Base-by-base conservation (phyloP, 2,797 vertebrate species). In the Enteromius unitaeniatus region DNA sequence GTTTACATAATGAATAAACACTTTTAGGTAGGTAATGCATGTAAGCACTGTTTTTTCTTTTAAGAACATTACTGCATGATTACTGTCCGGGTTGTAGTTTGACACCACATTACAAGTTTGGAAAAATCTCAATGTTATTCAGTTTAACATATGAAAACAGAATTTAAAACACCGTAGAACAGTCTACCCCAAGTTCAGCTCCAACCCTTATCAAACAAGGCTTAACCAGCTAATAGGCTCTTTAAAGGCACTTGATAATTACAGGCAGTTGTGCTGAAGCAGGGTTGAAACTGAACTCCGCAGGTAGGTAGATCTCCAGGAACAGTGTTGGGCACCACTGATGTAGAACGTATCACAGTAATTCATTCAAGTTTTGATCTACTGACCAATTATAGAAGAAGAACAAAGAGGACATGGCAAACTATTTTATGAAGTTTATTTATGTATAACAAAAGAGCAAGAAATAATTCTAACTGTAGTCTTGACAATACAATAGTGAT, bases 361-460 rank as follows among this genome's bases (percentile, higher is more conserved):
- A 13, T 28, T 62, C 21, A 68, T 5, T 31, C 3, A 1, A 78
- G 26, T 34, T 45, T 9, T 79, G 2, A 47, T 55, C 4, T 9
- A 79, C 3, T 15, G 0, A 17, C 7, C 15, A 51, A 10, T 53
- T 53, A 37, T 3, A 4, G 1, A 84, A 74, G 28, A 13, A 42
- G 2, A 17, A 60, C 14, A 78, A 47, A 0, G 7, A 26, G 6
- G 26, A 75, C 73, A 68, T 45, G 13, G 4, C 0, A 21, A n/a
- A 26, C 31, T 72, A 10, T 19, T 69, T 80, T 60, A 28, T 75
- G 26, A 26, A 17, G 53, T 87, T 88, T 88, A 84, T 94, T 92
- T 89, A 67, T 88, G 68, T 92, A 80, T 90, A 94, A 94, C 91
- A 93, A 93, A 94, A 88, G 89, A 87, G 86, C 45, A 65, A 77